Base-by-base conservation (phyloP, 2,113 vertebrate species). In the Acanthochromis polyacanthus region DNA sequence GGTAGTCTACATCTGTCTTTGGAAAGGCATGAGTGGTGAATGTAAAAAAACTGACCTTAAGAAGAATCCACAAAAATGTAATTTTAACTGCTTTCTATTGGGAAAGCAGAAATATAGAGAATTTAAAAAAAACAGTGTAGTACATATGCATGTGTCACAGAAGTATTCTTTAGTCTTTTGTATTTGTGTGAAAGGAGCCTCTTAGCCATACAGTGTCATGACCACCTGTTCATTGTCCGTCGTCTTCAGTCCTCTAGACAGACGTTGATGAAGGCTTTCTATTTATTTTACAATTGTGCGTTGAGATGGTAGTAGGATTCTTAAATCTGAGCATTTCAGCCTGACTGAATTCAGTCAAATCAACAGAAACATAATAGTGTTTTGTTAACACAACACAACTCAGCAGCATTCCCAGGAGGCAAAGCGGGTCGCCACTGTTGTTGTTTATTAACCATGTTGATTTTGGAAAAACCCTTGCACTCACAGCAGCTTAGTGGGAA, bases 371-470 rank as follows among this genome's bases (percentile, higher is more conserved):
- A 1, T 20, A 20, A 72, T 32, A 14, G 52, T 30, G 40, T 60
- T 52, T 38, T 78, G 17, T 63, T 12, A 68, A 17, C 64, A 71
- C 7, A 2, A 10, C 51, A 40, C 15, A 75, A 38, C 62, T 63
- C 32, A 50, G 20, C 64, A 4, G 10, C 48, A 51, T 71, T 80
- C 63, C 58, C 70, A 14, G 46, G 28, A 80, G n/a, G 43, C 9
- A 16, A 51, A 10, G n/a, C 4, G 6, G 55, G 75, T 74, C 53
- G 38, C 56, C 55, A 46, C 68, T 71, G 50, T 46, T 50, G 69
- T 73, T 74, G 74, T 82, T 89, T 74, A 84, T 88, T 86, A 78
- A 84, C 68, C 28, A 36, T 75, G 48, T 81, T 71, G 52, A 68
- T 28, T 62, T 65, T 64, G 46, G 17, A 38, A 64, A 75, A 48